Conservation (phyloP, 35 echinoderm and acorn worm species). For the Diadema setosum region DNA sequence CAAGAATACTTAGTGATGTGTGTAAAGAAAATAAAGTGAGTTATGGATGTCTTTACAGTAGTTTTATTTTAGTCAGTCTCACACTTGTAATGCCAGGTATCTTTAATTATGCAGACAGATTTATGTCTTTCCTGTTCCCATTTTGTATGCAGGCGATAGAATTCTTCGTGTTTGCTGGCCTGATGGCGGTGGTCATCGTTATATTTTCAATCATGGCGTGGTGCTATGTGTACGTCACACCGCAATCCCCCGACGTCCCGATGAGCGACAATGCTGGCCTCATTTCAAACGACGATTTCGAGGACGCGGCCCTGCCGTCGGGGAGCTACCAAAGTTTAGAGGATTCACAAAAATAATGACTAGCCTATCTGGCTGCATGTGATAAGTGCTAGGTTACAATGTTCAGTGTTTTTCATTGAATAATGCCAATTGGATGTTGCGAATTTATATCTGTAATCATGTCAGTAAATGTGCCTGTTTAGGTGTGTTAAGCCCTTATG, state of each 20-base stretch:
- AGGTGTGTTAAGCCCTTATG: no score
- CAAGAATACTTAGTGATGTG: no score
- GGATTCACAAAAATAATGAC: neutral
- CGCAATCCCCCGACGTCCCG: neutral
- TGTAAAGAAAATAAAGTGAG: neutral
- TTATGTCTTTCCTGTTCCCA: neutral
- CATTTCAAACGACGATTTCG: neutral
- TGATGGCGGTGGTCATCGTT: constrained; percentile 76
- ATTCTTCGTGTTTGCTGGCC: constrained; percentile 89
- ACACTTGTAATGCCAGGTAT: neutral
- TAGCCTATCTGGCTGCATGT: no score
- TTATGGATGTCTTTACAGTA: neutral
- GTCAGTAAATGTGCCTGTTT: no score
- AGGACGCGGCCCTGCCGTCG: neutral
- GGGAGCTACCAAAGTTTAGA: neutral
- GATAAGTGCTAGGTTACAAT: no score
- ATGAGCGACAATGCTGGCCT: neutral
- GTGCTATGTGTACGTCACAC: constrained; percentile 78
- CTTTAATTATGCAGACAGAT: neutral
- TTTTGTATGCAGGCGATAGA: constrained; percentile 77
- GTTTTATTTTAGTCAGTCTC: neutral
- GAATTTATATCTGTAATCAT: no score
- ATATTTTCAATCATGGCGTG: constrained; percentile 80
- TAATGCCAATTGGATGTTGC: no score
- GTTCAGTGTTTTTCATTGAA: no score